Evolutionary conservation across 2,797 vertebrate species (phyloP).

Genomic region (Poeciliopsis paucimaculata): DNA sequence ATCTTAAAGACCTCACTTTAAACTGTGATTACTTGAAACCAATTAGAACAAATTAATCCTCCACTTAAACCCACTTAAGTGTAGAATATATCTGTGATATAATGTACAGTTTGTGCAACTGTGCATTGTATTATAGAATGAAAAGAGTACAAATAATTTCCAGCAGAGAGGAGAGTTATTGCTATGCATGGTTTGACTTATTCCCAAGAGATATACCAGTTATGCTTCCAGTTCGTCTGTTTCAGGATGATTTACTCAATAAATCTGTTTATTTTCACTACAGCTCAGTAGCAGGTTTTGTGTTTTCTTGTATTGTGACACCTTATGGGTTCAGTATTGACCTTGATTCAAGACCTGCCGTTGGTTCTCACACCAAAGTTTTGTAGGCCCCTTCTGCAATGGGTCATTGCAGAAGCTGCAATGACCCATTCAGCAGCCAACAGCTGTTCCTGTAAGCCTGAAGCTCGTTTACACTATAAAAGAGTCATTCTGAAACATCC

Average conservation of each 20-base stretch:
- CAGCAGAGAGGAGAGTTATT: slow-evolving; percentile 36
- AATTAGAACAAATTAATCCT: slow-evolving; percentile 43
- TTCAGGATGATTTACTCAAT: slow-evolving; percentile 35
- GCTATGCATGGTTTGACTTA: slow-evolving; percentile 22
- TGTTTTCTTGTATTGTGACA: slow-evolving; percentile 14
- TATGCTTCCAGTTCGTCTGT: slow-evolving; percentile 39
- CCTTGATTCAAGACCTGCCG: slow-evolving; percentile 39
- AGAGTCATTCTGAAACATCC: slow-evolving; percentile 21
- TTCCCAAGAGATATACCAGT: slow-evolving; percentile 27
- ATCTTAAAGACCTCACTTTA: slow-evolving; percentile 26
- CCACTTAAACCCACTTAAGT: slow-evolving; percentile 37
- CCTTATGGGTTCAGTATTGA: slow-evolving; percentile 23
- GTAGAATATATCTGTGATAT: slow-evolving; percentile 17
- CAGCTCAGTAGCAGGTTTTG: slow-evolving; percentile 19
- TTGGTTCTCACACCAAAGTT: slow-evolving; percentile 44
- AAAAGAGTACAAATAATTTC: slow-evolving; percentile 53
- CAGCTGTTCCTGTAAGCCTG: slow-evolving; percentile 60
- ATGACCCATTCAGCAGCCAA: slow-evolving; percentile 65
- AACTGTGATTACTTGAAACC: slow-evolving; percentile 41
- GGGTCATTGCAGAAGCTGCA: slow-evolving; percentile 58
- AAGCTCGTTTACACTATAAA: slow-evolving; percentile 30
- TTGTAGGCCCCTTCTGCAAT: slow-evolving; percentile 51
- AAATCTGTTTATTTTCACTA: neutral
- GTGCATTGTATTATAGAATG: slow-evolving; percentile 36
- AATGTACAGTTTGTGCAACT: slow-evolving; percentile 11